Conservation (phyloP, 1,140 invertebrate genomes). For the Bilobella aurantiaca region DNA sequence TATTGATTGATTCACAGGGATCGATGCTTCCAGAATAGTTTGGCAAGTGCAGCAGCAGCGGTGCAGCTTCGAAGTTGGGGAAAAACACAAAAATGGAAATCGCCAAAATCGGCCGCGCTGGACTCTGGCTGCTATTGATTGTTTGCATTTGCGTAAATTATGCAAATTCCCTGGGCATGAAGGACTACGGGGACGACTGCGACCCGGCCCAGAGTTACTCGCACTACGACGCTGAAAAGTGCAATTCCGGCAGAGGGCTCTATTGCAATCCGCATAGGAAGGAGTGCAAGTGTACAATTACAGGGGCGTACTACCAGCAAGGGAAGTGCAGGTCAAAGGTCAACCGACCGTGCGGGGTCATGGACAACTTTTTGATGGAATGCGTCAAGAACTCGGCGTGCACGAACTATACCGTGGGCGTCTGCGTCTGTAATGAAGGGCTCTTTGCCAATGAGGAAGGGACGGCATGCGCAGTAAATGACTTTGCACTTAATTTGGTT, state of each 20-base stretch:
- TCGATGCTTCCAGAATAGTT: too few species aligned
- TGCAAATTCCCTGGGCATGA: neutral
- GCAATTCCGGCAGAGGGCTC: neutral
- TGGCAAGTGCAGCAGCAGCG: too few species aligned
- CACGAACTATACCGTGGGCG: neutral
- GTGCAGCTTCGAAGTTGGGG: too few species aligned
- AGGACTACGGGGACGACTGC: constrained; percentile 1
- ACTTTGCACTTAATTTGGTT: neutral
- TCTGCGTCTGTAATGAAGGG: constrained; percentile 14
- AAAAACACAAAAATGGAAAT: too few species aligned
- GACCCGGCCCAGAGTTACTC: neutral
- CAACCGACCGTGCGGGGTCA: constrained; percentile 1
- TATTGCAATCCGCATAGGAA: neutral
- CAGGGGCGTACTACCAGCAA: constrained; percentile 20
- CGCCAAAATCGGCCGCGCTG: too few species aligned
- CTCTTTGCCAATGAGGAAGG: constrained; percentile 16
- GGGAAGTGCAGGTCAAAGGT: constrained; percentile 27
- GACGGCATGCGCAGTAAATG: constrained; percentile 18
- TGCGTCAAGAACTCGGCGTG: constrained; percentile 24
- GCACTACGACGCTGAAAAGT: neutral
- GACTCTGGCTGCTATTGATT: too few species aligned
- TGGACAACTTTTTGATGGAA: constrained; percentile 16
- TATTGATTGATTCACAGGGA: too few species aligned
- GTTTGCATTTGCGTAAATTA: too few species aligned
- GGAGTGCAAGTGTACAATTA: constrained; percentile 17